Base-by-base conservation (phyloP, 2,797 vertebrate genomes). In the Peromyscus nudipes region DNA sequence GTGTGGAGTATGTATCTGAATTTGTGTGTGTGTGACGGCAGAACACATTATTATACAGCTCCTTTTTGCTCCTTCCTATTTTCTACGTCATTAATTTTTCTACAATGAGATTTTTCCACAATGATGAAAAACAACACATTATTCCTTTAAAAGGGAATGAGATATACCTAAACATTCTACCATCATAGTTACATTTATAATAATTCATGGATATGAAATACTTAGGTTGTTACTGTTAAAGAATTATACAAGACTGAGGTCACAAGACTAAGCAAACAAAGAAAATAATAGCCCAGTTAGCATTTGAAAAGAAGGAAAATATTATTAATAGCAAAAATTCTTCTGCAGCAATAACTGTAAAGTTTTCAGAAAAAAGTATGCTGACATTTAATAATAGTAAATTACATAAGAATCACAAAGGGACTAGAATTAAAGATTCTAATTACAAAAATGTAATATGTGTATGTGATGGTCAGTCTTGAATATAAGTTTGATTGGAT, bases 71-170 rank as follows among this genome's bases (percentile, higher is more conserved):
- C 71, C 73, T 76, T 71, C 76, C 34, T 92, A 62, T 82, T 75
- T 64, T 65, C 76, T 81, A 34, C 57, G 21, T 76, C 55, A 86
- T 88, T 52, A 73, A 92, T 86, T 82, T 81, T 49, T 92, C 60
- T 43, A 60, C 34, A 73, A 37, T 17, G n/a, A 62, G 23, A 10
- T 25, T 62, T 62, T 84, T 55, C 34, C 37, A 83, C 4, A 34
- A 8, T 19, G 17, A 91, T 40, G 0, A 64, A 79, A 96, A 95
- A 82, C 7, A 81, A 91, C 67, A 34, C 29, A 27, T n/a, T 3
- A 1, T 29, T 64, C 37, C 8, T 46, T 64, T 25, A 23, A 55
- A 84, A 75, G 67, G 17, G 55, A 37, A 77, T n/a, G 43, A 62
- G 4, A 92, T 62, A 29, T 46, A 55, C 1, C 0, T 1, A 81